Evolutionary conservation across 2,797 vertebrate genomes (phyloP).

Genomic region (Sebastes reedi): DNA sequence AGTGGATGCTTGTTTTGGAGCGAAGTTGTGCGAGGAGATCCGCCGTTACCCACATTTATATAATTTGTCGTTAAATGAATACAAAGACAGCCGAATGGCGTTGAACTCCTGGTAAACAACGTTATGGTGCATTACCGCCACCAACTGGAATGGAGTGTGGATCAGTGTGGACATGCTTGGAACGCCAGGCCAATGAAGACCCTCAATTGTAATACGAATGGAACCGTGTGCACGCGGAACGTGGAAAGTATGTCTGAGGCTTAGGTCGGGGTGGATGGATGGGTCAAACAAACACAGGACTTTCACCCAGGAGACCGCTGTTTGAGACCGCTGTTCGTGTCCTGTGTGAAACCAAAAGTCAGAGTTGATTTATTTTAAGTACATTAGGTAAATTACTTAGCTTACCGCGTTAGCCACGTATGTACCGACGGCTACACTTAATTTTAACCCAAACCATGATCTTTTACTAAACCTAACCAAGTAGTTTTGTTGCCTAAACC

Average conservation of each 20-base stretch:
- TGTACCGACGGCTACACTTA: neutral
- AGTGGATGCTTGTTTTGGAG: neutral
- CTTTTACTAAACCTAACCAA: neutral
- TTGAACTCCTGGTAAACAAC: no score
- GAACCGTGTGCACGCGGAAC: neutral
- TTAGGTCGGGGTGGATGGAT: neutral
- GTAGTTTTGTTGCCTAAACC: neutral
- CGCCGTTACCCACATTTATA: neutral
- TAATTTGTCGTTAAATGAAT: neutral
- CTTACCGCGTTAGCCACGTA: no score
- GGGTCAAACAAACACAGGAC: no score
- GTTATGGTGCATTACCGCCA: neutral
- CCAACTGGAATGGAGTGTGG: neutral
- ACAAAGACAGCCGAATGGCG: neutral
- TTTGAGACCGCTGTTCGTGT: neutral
- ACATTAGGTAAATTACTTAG: neutral
- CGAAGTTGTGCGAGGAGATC: neutral
- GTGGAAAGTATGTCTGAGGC: neutral
- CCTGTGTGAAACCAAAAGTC: neutral
- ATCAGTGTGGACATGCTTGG: neutral
- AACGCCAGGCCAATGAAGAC: neutral
- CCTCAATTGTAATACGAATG: no score
- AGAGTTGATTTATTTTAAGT: neutral
- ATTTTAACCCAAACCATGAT: neutral
- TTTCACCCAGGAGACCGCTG: neutral